phyloP scores from a whole-genome alignment of 2,797 vertebrate genomes.

The Heteromormyrus szaboi region DNA sequence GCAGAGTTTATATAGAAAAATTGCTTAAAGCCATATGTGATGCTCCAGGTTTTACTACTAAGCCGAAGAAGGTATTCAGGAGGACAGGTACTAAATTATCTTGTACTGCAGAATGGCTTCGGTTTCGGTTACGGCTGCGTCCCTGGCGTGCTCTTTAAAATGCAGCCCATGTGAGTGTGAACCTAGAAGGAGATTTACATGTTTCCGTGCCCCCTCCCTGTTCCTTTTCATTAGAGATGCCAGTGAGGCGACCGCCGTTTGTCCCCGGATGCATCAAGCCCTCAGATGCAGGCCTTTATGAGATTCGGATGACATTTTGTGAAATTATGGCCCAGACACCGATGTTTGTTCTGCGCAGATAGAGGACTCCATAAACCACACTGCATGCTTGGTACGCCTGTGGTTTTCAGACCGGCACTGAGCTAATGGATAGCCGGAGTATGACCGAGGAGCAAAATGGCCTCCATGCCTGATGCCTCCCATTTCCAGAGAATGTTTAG shows the following conservation, averaged over 20 bases:
- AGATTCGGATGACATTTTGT: slow-evolving; percentile 13
- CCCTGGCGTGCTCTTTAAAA: slow-evolving; percentile 1
- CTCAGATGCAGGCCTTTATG: slow-evolving; percentile 9
- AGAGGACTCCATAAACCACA: background rate
- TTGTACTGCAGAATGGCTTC: background rate
- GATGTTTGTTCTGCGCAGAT: background rate
- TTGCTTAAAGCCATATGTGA: background rate
- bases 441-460: background rate
- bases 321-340: background rate
- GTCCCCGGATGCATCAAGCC: background rate
- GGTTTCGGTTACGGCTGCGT: background rate
- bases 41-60: background rate
- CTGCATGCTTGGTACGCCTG: background rate
- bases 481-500: background rate
- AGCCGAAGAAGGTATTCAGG: background rate
- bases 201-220: background rate
- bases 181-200: background rate
- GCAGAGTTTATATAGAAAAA: background rate
- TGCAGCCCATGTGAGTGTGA: background rate
- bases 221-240: slow-evolving; percentile 16
- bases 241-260: background rate
- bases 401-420: background rate
- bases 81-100: slow-evolving; percentile 18
- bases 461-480: background rate
- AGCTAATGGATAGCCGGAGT: background rate